Evolutionary conservation across 2,797 vertebrate species (phyloP), one percentile per base, ranked within the genome.

Genomic region (Schizopygopsis pylzovi): DNA sequence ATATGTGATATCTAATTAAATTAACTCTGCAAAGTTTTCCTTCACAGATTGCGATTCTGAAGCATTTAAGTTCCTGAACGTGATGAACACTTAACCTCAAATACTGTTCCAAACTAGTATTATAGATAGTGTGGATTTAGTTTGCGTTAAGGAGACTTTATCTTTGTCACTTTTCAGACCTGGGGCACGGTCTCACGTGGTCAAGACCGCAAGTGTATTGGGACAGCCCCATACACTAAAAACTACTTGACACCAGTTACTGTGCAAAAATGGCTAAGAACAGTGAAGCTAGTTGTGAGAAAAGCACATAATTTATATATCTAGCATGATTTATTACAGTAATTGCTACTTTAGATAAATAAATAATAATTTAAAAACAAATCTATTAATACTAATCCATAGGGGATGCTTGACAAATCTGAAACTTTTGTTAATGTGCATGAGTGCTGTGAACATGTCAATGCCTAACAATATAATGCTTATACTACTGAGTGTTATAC

Each of bases 381-480:
- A 63, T 54, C 16, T 3, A 45, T 45, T 45, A 20, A 54, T 54
- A 52, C 37, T 5, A 39, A 39, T 25, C 10, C 47, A 68, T 18
- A 18, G 59, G 70, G 59, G 70, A 25, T 82, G 65, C 37, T 39
- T 79, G 56, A 68, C 18, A 72, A 72, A 72, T 79, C 28, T 37
- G 15, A 67, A 33, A 28, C 13, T 65, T 16, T 33, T 39, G 20
- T 59, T 12, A 33, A 9, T 81, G 75, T 56, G 2, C n/a, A 52
- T 52, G 43, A 77, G 59, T 49, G 79, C 63, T 82, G 39, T 83
- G 75, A 68, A 61, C 25, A 39, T 83, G 70, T 59, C 71, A 73
- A 28, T 80, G 41, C 76, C 61, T 61, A 18, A 61, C 18, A 86
- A 22, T 85, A 52, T 47, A 83, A 70, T 77, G 65, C 75, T 28